Conservation (phyloP, 2,888 invertebrate species). For the Craniophora ligustri region DNA sequence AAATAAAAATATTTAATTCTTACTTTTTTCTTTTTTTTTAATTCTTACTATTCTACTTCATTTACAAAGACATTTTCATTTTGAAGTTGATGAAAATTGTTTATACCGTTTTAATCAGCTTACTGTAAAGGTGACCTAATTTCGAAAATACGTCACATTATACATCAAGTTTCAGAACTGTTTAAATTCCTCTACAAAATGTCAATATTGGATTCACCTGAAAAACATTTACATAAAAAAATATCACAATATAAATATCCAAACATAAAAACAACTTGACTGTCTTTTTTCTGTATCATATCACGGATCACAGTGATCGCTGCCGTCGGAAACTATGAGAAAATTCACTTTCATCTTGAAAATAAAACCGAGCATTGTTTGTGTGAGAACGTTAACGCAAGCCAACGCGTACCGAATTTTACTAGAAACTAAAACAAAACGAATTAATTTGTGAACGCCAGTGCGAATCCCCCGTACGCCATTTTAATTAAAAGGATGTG, state of each 20-base stretch:
- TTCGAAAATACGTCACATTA: no score
- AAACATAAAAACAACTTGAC: constrained; percentile 18
- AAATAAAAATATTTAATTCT: no score
- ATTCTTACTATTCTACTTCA: no score
- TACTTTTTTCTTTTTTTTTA: no score
- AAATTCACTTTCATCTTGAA: constrained; percentile 45
- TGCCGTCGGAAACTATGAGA: constrained; percentile 37
- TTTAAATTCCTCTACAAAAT: not conserved
- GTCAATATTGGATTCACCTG: not conserved
- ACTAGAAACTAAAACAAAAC: constrained; percentile 56
- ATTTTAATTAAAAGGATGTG: constrained; percentile 58
- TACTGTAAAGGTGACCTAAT: no score
- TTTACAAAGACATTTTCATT: no score
- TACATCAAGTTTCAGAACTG: no score
- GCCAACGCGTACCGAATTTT: constrained; percentile 36
- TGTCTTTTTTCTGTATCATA: constrained; percentile 35
- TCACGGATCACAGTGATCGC: constrained; percentile 30
- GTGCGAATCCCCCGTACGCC: constrained; percentile 39
- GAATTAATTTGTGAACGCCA: constrained; percentile 50
- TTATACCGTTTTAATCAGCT: no score
- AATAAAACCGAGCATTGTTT: constrained; percentile 45
- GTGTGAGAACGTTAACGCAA: constrained; percentile 38
- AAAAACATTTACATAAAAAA: constrained; percentile 1
- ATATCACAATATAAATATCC: constrained; percentile 24
- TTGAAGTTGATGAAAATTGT: no score